A percentile compares a stretch with the other conserved stretches of the same genome.
phyloP scores from a whole-genome alignment of 1,140 invertebrate species.

The Aphelinus certus region DNA sequence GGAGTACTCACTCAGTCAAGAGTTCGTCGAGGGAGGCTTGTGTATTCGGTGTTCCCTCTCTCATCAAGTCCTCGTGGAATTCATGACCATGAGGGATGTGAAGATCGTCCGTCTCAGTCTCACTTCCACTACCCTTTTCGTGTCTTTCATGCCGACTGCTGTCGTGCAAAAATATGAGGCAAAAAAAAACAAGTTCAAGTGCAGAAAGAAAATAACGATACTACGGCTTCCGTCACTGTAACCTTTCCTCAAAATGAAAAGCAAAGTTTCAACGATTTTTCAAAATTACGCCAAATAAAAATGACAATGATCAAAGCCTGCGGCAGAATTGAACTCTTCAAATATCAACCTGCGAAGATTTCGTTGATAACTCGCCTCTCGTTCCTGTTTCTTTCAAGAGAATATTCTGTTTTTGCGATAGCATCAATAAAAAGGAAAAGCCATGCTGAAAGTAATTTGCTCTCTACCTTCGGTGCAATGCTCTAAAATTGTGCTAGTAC shows the following conservation, averaged over 20 bases:
- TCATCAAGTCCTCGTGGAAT: conserved; percentile 60
- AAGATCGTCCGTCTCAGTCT: conserved; percentile 64
- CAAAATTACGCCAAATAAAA: too few relatives aligned
- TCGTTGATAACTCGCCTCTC: conserved; percentile 10
- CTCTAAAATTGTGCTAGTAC: conserved; percentile 29
- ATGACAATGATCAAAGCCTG: too few relatives aligned
- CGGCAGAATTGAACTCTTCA: too few relatives aligned
- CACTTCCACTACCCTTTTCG: conserved; percentile 65
- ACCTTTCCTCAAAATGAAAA: too few relatives aligned
- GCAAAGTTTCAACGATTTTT: too few relatives aligned
- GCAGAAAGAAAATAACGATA: too few relatives aligned
- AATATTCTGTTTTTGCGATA: conserved; percentile 15
- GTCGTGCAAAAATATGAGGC: conserved; percentile 51
- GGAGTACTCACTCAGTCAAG: conserved; percentile 69
- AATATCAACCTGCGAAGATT: conserved; percentile 12
- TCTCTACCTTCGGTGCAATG: conserved; percentile 26
- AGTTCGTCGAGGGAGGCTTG: conserved; percentile 63
- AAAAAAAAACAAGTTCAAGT: conserved; percentile 22
- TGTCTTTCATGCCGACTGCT: conserved; percentile 63
- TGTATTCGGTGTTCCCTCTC: conserved; percentile 57
- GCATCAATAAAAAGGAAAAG: conserved; percentile 6
- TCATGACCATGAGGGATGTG: conserved; percentile 60
- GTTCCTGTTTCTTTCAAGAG: conserved; percentile 22
- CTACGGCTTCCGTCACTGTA: too few relatives aligned
- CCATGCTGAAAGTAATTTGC: conserved; percentile 30